Evolutionary conservation across 2,888 invertebrate species (phyloP).

Genomic region (Plagodis dolabraria): DNA sequence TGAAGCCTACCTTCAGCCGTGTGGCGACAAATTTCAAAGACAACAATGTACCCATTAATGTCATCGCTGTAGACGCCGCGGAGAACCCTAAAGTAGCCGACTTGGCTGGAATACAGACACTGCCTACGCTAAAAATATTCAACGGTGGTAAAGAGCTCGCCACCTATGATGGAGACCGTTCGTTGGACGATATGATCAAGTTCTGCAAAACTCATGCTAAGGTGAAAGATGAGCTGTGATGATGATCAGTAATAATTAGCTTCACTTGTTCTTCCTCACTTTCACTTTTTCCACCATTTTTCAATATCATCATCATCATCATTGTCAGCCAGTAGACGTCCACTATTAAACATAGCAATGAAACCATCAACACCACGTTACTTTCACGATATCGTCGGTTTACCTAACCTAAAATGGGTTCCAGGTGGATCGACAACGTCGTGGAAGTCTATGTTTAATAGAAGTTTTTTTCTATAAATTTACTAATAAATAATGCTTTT

Average conservation of each 20-base stretch:
- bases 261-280: no score
- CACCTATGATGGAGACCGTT: constrained; percentile 85
- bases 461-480: no score
- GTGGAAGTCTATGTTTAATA: no score
- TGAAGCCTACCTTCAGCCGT: constrained; percentile 87
- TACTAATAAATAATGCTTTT: no score
- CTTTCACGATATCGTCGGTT: no score
- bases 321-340: no score
- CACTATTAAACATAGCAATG: no score
- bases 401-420: no score
- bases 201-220: constrained; percentile 69
- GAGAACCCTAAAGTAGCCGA: constrained; percentile 85
- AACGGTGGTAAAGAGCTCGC: constrained; percentile 77
- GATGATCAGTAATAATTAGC: background rate
- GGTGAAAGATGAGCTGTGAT: constrained; percentile 75
- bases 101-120: constrained; percentile 85
- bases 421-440: no score
- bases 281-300: no score
- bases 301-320: no score
- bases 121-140: constrained; percentile 89
- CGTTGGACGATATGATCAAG: constrained; percentile 79
- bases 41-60: constrained; percentile 62
- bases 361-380: no score
- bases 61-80: constrained; percentile 88
- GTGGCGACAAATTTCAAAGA: constrained; percentile 79